Base-by-base conservation (phyloP, 1,140 invertebrate genomes). In the Adoxophyes honmai region DNA sequence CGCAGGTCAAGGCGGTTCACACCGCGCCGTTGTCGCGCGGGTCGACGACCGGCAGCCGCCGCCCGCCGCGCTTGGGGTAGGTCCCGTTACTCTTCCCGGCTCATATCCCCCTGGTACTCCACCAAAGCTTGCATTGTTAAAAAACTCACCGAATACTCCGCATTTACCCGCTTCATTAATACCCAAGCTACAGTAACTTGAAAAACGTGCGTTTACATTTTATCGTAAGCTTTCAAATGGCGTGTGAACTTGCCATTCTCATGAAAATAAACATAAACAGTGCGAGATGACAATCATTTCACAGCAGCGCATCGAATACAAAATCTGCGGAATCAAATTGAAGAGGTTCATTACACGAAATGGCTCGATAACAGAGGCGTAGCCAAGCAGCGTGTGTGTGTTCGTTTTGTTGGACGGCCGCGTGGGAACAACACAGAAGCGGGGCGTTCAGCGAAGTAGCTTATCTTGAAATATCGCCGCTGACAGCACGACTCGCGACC, bases 391-490 rank as follows among this genome's bases (percentile, higher is more conserved):
- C 42, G 42, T 48, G 16, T 48, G 42, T 48, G 42, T 48, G 21
- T 42, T 33, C 16, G 55, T 48, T 34, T 57, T 57, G 61, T 66
- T 60, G 55, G 55, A 52, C 21, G 21, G 21, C 21, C 21, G 64
- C 77, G 75, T 81, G 78, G 76, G 78, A 83, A 79, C 66, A 59
- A 66, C 51, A 55, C 67, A 57, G 65, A 62, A 70, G 69, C 56
- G 62, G 35, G 11, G 44, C 66, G 66, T 68, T 75, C 76, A 66
- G 39, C 64, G 67, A 64, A 70, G 67, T 72, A 55, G 68, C 77
- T 83, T 84, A 81, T 84, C 78, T 80, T 73, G 72, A 78, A 70
- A 75, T 78, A 84, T 84, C 69, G 73, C 66, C 63, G 71, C 69
- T 68, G 80, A 79, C 76, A 70, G 64, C 58, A 51, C 65, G 57